Evolutionary conservation across 1,140 invertebrate species (phyloP).

Genomic region (Diorhabda elongata): DNA sequence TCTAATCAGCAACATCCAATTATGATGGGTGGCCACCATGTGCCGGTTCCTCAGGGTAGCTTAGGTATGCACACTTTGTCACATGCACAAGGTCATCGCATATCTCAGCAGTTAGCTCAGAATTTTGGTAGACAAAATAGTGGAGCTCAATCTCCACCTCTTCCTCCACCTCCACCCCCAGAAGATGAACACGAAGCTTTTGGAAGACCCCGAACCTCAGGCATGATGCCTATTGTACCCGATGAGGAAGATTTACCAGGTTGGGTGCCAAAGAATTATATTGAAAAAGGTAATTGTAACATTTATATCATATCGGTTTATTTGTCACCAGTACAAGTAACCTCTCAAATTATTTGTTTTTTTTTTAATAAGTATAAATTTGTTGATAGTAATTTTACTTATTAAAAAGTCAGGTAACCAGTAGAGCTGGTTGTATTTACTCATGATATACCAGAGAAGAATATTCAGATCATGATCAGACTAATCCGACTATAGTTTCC

Average conservation of each 20-base stretch:
- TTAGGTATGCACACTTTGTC: constrained; percentile 53
- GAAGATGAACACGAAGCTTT: constrained; percentile 71
- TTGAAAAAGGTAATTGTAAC: constrained; percentile 81
- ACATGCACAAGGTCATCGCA: constrained; percentile 46
- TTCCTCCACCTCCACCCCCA: constrained; percentile 79
- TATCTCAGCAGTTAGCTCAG: constrained; percentile 30
- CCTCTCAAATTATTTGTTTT: too few species aligned
- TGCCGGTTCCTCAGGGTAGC: constrained; percentile 43
- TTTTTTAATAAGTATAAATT: too few species aligned
- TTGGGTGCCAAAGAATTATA: constrained; percentile 92
- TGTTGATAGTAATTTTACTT: too few species aligned
- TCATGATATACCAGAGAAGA: too few species aligned
- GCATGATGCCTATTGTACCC: constrained; percentile 75
- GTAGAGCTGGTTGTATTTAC: too few species aligned
- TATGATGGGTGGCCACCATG: constrained; percentile 42
- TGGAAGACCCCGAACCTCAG: constrained; percentile 57
- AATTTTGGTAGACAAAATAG: constrained; percentile 42
- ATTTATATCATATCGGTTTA: too few species aligned
- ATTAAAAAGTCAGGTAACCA: too few species aligned
- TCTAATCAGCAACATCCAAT: constrained; percentile 40
- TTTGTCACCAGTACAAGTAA: too few species aligned
- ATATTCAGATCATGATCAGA: too few species aligned
- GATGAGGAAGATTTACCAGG: constrained; percentile 81
- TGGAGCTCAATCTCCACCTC: constrained; percentile 72
- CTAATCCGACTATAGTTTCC: too few species aligned